Conservation (phyloP, 2,113 vertebrate genomes). For the Mandrillus leucophaeus region DNA sequence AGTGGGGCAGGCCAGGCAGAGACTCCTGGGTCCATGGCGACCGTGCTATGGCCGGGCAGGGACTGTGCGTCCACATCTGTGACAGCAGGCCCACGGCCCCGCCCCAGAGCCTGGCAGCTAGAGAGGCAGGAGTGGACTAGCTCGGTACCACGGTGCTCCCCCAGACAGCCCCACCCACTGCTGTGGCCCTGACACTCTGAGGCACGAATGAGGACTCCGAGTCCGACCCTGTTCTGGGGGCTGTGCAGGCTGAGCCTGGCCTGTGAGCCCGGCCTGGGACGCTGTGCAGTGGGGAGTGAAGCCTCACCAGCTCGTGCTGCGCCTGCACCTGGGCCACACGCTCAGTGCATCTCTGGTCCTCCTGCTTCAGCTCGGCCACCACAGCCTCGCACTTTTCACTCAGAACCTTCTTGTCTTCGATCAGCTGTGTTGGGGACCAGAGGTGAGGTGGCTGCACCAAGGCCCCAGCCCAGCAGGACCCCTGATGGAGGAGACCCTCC, state of each 20-base stretch:
- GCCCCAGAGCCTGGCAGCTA: not conserved
- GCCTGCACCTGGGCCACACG: conserved; percentile 93
- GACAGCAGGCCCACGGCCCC: not conserved
- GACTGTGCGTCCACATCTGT: not conserved
- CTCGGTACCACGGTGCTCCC: accelerated
- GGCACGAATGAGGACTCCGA: not conserved
- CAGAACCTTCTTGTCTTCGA: conserved; percentile 94
- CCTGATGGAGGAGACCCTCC: not conserved
- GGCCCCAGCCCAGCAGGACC: not conserved
- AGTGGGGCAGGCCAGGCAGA: too few species aligned
- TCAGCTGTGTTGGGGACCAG: conserved; percentile 85
- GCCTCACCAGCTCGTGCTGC: conserved; percentile 94
- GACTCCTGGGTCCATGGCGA: not conserved
- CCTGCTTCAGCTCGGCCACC: conserved; percentile 91
- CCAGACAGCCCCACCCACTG: not conserved
- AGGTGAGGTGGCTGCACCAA: not conserved
- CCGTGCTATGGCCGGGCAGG: not conserved
- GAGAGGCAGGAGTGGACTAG: not conserved
- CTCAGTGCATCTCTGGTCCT: conserved; percentile 92
- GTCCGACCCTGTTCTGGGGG: not conserved
- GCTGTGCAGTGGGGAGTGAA: accelerated
- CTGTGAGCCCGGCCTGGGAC: not conserved
- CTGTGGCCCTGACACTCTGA: not conserved
- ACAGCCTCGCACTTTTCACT: conserved; percentile 92
- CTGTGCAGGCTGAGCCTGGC: accelerated